phyloP scores from a whole-genome alignment of 2,113 vertebrate species.

The Cynocephalus volans region DNA sequence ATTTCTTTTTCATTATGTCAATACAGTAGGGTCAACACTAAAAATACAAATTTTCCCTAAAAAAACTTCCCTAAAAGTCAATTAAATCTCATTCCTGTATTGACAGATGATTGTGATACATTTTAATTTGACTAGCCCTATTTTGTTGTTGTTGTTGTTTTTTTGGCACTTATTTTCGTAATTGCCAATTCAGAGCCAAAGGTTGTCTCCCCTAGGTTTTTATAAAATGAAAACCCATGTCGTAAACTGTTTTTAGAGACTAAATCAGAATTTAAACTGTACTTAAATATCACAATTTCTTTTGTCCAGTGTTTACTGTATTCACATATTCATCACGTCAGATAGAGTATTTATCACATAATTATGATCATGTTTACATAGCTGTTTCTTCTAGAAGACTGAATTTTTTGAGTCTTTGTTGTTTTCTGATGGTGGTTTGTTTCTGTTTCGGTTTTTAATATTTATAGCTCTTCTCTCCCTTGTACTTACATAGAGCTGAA shows the following conservation, averaged over 20 bases:
- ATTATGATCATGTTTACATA: not conserved
- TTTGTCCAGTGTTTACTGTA: not conserved
- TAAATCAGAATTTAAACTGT: not conserved
- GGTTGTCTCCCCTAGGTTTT: not conserved
- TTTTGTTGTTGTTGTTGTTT: too few relatives aligned
- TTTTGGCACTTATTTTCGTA: not conserved
- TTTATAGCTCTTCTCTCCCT: not conserved
- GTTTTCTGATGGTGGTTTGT: not conserved
- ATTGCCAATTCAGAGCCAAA: not conserved
- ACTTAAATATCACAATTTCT: not conserved
- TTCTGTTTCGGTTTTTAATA: not conserved
- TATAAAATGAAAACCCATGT: not conserved
- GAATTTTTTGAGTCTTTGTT: not conserved
- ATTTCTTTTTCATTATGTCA: not conserved
- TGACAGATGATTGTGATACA: not conserved
- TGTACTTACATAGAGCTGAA: not conserved
- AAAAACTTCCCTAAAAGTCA: not conserved
- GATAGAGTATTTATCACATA: not conserved
- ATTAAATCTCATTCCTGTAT: not conserved
- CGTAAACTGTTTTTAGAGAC: not conserved
- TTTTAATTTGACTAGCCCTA: not conserved
- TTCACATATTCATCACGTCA: rapidly evolving
- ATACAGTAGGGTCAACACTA: not conserved
- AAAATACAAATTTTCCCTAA: not conserved
- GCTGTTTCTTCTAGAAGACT: not conserved